Evolutionary conservation across 2,888 invertebrate species (phyloP), one percentile per base, ranked within the genome.

Genomic region (Lasioglossum leucozonium): DNA sequence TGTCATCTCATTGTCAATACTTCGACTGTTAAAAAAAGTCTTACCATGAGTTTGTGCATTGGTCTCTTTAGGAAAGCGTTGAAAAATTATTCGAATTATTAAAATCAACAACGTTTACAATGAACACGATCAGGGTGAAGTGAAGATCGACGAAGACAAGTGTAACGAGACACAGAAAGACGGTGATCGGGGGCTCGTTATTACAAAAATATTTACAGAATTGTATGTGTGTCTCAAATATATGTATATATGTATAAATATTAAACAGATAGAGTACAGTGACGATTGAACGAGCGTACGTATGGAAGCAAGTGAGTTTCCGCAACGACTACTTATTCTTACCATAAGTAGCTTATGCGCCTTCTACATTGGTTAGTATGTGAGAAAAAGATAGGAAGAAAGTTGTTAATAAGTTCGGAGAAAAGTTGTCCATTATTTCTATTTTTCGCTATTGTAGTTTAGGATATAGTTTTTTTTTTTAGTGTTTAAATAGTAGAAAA

Each of bases 1-100:
- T n/a, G n/a, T n/a, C n/a, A n/a, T n/a, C n/a, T n/a, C n/a, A n/a
- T n/a, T n/a, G 34, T 2, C n/a, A 55, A 55, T 11, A n/a, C 10
- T 55, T 55, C 11, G n/a, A 40, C 37, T 10, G 18, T 40, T n/a
- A 40, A 26, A 4, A 34, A 55, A 3, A 18, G 18, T 51, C 93
- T 94, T 94, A 95, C 95, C 95, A 95, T 95, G 18, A 95, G 89
- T 91, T 95, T 94, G 84, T 94, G 92, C 95, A 95, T 95, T 78
- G 94, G 93, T 90, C 93, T 92, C 94, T 94, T 92, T 73, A 86
- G 88, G 85, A 85, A 86, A 88, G 83, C 77, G 81, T 90, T 85
- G 79, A 90, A 79, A 75, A 82, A 40, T 67, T 5, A 40, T 34
- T 5, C 16, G 8, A 84, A n/a, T 47, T n/a, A 22, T 65, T 80